Conservation (phyloP, 2,797 vertebrate genomes). For the Pipistrellus pipistrellus region DNA sequence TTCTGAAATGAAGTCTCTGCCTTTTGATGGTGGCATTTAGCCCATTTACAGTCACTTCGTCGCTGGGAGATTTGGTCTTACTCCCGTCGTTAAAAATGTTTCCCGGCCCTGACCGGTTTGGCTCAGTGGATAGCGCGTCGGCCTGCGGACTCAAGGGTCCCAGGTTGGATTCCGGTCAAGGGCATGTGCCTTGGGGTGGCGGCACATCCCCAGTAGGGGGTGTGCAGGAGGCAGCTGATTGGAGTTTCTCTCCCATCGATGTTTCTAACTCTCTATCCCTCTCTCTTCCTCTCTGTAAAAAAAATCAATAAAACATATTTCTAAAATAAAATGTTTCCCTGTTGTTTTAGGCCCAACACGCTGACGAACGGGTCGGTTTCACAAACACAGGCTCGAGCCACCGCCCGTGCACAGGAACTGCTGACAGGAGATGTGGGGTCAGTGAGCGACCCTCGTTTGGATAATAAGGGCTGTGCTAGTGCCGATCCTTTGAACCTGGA, state of each 20-base stretch:
- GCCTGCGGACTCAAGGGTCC: too few relatives aligned
- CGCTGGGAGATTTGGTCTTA: neutral
- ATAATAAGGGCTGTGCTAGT: too few relatives aligned
- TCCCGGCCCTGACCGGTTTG: neutral
- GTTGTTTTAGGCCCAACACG: neutral
- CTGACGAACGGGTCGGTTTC: neutral
- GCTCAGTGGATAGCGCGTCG: too few relatives aligned
- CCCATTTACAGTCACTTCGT: neutral
- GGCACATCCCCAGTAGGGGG: too few relatives aligned
- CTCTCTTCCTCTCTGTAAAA: too few relatives aligned
- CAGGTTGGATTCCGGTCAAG: too few relatives aligned
- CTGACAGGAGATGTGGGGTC: neutral
- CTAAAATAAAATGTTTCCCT: neutral
- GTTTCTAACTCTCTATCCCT: too few relatives aligned
- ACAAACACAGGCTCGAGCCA: neutral
- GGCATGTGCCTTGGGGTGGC: too few relatives aligned
- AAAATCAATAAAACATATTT: too few relatives aligned
- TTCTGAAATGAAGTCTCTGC: neutral
- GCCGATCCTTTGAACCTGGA: neutral
- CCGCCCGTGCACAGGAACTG: fast-evolving
- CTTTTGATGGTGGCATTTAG: slow-evolving; percentile 16
- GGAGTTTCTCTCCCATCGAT: too few relatives aligned
- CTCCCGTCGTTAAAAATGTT: neutral
- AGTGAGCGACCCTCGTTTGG: neutral
- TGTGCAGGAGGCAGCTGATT: too few relatives aligned